Percentiles rank a stretch among this genome's conserved stretches.
These are phyloP conservation scores for Aulostomus chinensis DNA, from an alignment of 2,797 vertebrate species.

Conservation along the genomic window DNA sequence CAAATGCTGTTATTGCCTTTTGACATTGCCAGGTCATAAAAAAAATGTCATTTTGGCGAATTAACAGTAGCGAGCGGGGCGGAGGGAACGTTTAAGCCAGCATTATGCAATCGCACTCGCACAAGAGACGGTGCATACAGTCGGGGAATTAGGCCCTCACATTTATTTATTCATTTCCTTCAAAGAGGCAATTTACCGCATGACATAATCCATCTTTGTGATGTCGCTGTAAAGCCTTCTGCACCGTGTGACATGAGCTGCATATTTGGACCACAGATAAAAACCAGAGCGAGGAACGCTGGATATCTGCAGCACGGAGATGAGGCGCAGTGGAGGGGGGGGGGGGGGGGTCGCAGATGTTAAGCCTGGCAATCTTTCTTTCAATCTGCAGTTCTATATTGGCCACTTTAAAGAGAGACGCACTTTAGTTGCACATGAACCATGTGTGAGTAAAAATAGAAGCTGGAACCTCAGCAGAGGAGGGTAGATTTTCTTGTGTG, in stretches of 20 bases:
- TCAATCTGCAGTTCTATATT: conserved; percentile 72
- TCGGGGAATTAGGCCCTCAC: conserved; percentile 79
- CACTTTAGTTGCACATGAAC: conserved; percentile 48
- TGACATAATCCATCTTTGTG: conserved; percentile 81
- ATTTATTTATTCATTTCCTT: conserved; percentile 84
- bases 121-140: conserved; percentile 71
- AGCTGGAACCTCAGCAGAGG: conserved; percentile 47
- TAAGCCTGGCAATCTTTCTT: conserved; percentile 74
- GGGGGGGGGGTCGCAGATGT: conserved; percentile 61
- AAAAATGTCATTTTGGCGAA: conserved; percentile 48
- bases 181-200: conserved; percentile 84
- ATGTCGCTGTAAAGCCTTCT: conserved; percentile 69
- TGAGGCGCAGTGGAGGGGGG: conserved; percentile 26
- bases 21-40: conserved; percentile 45
- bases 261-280: conserved; percentile 69
- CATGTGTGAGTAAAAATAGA: conserved; percentile 51
- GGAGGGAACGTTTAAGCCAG: conserved; percentile 52
- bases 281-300: conserved; percentile 59
- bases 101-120: conserved; percentile 68
- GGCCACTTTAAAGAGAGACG: conserved; percentile 64
- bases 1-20: conserved; percentile 24
- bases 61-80: conserved; percentile 46
- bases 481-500: conserved; percentile 54
- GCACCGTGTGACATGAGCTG: conserved; percentile 62
- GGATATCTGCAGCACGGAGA: conserved; percentile 51